Percentiles rank a stretch among this genome's conserved stretches.
Conservation (phyloP, 2,888 invertebrate species). For the Dasysyrphus albostriatus region DNA sequence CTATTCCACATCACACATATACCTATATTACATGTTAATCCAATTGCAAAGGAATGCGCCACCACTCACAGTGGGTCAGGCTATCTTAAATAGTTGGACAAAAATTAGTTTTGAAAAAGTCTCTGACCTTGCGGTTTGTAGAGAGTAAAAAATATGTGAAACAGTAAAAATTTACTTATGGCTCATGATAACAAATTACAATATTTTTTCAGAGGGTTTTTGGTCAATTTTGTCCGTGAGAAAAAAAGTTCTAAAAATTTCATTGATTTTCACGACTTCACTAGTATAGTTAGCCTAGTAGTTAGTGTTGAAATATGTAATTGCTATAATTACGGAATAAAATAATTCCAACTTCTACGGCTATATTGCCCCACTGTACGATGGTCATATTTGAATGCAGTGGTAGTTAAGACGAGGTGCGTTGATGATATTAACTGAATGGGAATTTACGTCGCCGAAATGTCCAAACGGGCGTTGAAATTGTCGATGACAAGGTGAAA, state of each 20-base stretch:
- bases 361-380: background rate
- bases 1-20: conserved; percentile 16
- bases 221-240: no score
- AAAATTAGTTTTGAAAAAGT: background rate
- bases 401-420: conserved; percentile 20
- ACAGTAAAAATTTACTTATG: no score
- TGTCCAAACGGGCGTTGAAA: conserved; percentile 48
- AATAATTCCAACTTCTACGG: background rate
- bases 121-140: no score
- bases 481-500: conserved; percentile 62
- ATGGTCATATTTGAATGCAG: conserved; percentile 9
- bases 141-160: no score
- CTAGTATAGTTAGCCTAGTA: no score
- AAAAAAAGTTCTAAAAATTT: no score
- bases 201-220: no score
- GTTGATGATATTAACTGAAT: conserved; percentile 42
- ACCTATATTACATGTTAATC: conserved; percentile 50
- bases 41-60: conserved; percentile 56
- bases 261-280: no score
- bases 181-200: no score
- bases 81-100: background rate
- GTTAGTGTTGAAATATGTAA: no score
- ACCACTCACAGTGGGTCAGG: background rate
- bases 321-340: no score
- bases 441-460: conserved; percentile 66